Base-by-base conservation (phyloP, 2,797 vertebrate species). In the Pristis pectinata region DNA sequence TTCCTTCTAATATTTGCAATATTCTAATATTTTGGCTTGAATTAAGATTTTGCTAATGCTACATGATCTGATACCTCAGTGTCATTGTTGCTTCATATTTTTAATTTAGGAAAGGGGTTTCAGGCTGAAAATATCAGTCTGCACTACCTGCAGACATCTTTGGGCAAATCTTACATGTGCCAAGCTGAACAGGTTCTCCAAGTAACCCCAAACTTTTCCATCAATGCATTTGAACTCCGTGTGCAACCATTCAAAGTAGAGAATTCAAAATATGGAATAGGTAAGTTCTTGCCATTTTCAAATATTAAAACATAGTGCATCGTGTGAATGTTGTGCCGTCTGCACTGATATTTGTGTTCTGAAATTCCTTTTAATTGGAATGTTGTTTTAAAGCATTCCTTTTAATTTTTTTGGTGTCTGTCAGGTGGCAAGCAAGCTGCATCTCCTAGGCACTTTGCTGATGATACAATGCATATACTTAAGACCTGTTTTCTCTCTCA, bases 91-190 rank as follows among this genome's bases (percentile, higher is more conserved):
- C 22, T 87, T 87, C 87, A 53, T 10, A 64, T 94, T 61, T 94
- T 44, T 64, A 49, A 77, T 72, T 72, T 53, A 94, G 94, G 27
- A 44, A 94, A 91, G 34, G 22, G n/a, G 1, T 64, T 97, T 95
- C 80, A 0, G 0, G 96, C 94, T 6, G 37, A 1, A 0, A 99
- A 98, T 95, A 4, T 0, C 95, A 98, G 95, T 8, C 97, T 99
- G 96, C 97, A 97, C 79, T 98, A 97, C 85, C 96, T 99, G 95
- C 96, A 96, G 94, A 98, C 98, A 94, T 97, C 97, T 0, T 61
- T 98, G 0, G 98, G 98, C 0, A 98, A 96, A 95, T 99, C 99
- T 0, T 99, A 99, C 97, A 98, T 97, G 97, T 99, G 99, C 96
- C 97, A 95, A 0, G 95, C 97, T 0, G 97, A 98, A 96, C 98